phyloP scores from a whole-genome alignment of 2,113 vertebrate genomes.

The Merops nubicus region DNA sequence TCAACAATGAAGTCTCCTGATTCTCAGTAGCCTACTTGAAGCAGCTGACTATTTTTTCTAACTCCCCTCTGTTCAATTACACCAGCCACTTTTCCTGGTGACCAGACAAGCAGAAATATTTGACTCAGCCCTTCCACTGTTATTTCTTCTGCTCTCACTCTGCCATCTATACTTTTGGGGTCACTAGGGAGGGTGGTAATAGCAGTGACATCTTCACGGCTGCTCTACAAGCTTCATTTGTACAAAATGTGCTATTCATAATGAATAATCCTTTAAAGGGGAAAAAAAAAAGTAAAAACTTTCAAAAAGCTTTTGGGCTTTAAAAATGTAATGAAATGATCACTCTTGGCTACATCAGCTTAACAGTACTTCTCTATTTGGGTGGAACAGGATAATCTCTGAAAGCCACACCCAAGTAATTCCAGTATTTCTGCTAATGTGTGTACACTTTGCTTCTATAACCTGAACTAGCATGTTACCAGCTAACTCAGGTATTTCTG shows the following conservation, averaged over 20 bases:
- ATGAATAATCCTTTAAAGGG: not conserved
- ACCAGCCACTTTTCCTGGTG: not conserved
- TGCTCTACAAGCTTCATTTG: not conserved
- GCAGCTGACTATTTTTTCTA: not conserved
- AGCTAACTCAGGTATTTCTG: constrained; percentile 36
- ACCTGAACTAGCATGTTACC: constrained; percentile 58
- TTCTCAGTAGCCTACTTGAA: not conserved
- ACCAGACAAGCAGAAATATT: not conserved
- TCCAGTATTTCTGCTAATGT: constrained; percentile 60
- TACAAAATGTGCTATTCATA: not conserved
- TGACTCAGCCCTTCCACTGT: not conserved
- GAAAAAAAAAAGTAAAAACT: not conserved
- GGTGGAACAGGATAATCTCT: constrained; percentile 48
- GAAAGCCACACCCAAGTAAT: constrained; percentile 51
- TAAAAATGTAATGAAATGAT: not conserved
- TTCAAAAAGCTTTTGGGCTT: not conserved
- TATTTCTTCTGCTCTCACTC: not conserved
- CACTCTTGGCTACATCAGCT: not conserved
- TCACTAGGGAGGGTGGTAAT: not conserved
- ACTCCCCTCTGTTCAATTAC: not conserved
- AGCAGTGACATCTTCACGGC: not conserved
- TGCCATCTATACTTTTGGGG: not conserved
- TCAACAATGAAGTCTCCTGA: not conserved
- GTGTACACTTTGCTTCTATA: constrained; percentile 25
- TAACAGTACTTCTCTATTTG: constrained; percentile 9